Evolutionary conservation across 2,113 vertebrate species (phyloP), one percentile per base, ranked within the genome.

Genomic region (Cnemophilus loriae): DNA sequence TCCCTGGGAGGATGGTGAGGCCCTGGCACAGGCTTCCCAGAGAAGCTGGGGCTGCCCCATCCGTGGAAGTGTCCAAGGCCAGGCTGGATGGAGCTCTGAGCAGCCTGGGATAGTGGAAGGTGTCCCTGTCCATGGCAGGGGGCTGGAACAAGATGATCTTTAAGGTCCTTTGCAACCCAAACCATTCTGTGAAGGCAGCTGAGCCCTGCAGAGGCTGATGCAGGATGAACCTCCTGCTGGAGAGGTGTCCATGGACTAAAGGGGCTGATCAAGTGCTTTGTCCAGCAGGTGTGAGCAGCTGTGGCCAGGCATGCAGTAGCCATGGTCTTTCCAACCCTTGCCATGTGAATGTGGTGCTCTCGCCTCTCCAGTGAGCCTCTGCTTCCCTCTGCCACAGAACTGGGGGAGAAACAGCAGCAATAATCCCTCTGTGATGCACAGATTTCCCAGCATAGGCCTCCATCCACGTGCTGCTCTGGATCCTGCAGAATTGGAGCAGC

Each of bases 1-100:
- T 12, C 30, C 10, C 24, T 68, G 3, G 26, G 53, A 46, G 5
- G 13, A 16, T 21, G 39, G 7, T 0, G 0, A 53, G 33, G 30
- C 39, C 53, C 37, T 82, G 53, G 52, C 16, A 17, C 37, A 71
- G 30, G 23, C 1, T 35, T 13, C 65, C 57, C 57, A 82, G 33
- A 53, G 46, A 2, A 60, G 30, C 46, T 82, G 39, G 18, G 39
- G 28, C 39, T 75, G 39, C 19, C 20, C 20, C 23, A 82, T 60
- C 39, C 53, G 24, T 35, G 78, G 20, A 3, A 1, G 24, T 47
- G 28, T 5, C 46, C 77, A 52, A 59, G 4, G 53, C 19, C 52
- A 39, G 52, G 39, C 8, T 82, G 59, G 16, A 59, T 33, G 33
- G 33, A 16, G 59, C 46, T 75, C 9, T 6, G n/a, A 60, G 33